Percentiles rank a stretch among this genome's conserved stretches.
Conservation (phyloP, 37 sponge, comb jelly and placozoan species). For the Beroe forskalii region DNA sequence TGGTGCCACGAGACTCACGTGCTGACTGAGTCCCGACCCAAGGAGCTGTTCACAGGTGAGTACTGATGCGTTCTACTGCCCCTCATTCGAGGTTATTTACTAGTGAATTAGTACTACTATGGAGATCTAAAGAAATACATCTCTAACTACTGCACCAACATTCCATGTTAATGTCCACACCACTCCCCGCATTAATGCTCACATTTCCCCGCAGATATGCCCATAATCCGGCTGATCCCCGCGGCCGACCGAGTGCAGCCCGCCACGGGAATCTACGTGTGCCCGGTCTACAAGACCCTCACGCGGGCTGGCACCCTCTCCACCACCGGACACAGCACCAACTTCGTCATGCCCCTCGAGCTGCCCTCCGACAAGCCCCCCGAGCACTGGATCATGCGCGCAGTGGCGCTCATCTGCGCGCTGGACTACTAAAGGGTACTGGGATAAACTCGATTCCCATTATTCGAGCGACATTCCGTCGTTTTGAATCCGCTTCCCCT, state of each 20-base stretch:
- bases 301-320: constrained; percentile 86
- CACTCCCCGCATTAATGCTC: no score
- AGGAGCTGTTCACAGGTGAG: constrained; percentile 84
- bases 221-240: constrained; percentile 88
- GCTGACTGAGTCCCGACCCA: constrained; percentile 88
- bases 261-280: constrained; percentile 79
- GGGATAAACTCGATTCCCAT: neutral
- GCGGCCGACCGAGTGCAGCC: constrained; percentile 80
- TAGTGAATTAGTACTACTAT: no score
- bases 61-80: neutral
- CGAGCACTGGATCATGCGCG: constrained; percentile 92
- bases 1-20: constrained; percentile 74
- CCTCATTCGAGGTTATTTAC: no score
- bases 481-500: no score
- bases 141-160: neutral
- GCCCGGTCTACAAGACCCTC: constrained; percentile 98
- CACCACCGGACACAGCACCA: constrained; percentile 73
- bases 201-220: constrained; percentile 76
- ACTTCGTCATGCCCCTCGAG: constrained; percentile 87
- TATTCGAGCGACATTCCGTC: no score
- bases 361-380: constrained; percentile 88
- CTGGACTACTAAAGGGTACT: constrained; percentile 18
- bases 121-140: no score
- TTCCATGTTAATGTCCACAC: neutral
- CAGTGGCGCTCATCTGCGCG: constrained; percentile 54